Evolutionary conservation across 2,888 invertebrate genomes (phyloP).

Genomic region (Scrobipalpa atriplicella): DNA sequence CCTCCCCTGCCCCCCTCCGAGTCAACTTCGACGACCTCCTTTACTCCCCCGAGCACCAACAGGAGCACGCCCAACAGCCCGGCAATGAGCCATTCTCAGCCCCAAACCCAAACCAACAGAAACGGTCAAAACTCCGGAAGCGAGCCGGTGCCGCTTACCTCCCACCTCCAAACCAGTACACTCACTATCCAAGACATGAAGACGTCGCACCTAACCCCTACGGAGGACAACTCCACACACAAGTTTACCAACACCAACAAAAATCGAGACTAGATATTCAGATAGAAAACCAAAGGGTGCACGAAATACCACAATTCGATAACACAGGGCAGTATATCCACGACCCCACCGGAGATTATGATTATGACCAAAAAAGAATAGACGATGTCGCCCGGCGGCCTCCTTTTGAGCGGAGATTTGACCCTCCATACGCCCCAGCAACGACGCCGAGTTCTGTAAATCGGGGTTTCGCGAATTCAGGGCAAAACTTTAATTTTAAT

Average conservation of each 20-base stretch:
- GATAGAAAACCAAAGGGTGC: constrained; percentile 70
- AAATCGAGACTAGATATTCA: constrained; percentile 68
- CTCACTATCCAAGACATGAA: constrained; percentile 65
- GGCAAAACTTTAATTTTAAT: constrained; percentile 69
- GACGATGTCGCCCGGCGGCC: constrained; percentile 54
- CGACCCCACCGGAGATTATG: constrained; percentile 75
- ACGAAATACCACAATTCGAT: constrained; percentile 64
- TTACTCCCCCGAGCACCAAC: constrained; percentile 66
- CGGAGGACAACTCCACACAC: constrained; percentile 62
- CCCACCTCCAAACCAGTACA: constrained; percentile 72
- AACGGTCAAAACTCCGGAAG: constrained; percentile 70
- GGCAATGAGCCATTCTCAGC: constrained; percentile 59
- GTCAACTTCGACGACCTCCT: constrained; percentile 70
- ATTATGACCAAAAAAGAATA: constrained; percentile 69
- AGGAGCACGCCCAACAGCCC: constrained; percentile 56
- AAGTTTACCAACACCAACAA: constrained; percentile 71
- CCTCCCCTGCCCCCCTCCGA: constrained; percentile 61
- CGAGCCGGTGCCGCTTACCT: constrained; percentile 75
- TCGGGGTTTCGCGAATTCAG: constrained; percentile 66
- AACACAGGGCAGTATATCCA: constrained; percentile 74
- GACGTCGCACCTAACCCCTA: constrained; percentile 70
- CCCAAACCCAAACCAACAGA: constrained; percentile 48
- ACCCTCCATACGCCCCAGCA: constrained; percentile 62
- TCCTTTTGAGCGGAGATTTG: constrained; percentile 66
- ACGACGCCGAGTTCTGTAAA: constrained; percentile 67